Percentiles rank a stretch among this genome's conserved stretches.
phyloP scores from a whole-genome alignment of 2,888 invertebrate genomes.

The Falcaria lacertinaria region DNA sequence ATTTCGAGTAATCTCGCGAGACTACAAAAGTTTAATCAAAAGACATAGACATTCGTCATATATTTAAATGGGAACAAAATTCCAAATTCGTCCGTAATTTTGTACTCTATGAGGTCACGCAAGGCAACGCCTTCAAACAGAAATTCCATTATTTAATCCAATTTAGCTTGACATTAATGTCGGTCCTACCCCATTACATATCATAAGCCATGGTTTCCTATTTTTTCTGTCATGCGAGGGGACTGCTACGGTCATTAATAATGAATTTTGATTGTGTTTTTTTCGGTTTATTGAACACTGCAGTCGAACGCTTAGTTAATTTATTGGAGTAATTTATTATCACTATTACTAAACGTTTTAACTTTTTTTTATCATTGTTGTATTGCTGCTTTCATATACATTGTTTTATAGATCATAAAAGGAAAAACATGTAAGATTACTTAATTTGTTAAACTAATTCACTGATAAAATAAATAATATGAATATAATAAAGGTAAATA shows the following conservation, averaged over 20 bases:
- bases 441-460: too few species aligned
- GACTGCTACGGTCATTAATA: neutral
- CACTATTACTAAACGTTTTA: neutral
- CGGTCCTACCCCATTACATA: slow-evolving; percentile 20
- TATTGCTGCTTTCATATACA: too few species aligned
- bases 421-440: too few species aligned
- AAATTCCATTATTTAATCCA: slow-evolving; percentile 44
- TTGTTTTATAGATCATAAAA: too few species aligned
- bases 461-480: too few species aligned
- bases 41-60: neutral
- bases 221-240: slow-evolving; percentile 21
- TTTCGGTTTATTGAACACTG: neutral
- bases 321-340: neutral
- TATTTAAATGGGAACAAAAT: neutral
- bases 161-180: slow-evolving; percentile 30
- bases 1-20: neutral
- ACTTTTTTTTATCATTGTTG: too few species aligned
- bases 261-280: neutral
- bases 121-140: slow-evolving; percentile 23
- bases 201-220: slow-evolving; percentile 7
- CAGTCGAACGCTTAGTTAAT: neutral
- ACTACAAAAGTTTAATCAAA: neutral
- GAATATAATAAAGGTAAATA: too few species aligned
- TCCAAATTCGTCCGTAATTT: neutral
- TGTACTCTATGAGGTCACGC: slow-evolving; percentile 18